phyloP scores from a whole-genome alignment of 2,888 invertebrate species.

The Morpho helenor region DNA sequence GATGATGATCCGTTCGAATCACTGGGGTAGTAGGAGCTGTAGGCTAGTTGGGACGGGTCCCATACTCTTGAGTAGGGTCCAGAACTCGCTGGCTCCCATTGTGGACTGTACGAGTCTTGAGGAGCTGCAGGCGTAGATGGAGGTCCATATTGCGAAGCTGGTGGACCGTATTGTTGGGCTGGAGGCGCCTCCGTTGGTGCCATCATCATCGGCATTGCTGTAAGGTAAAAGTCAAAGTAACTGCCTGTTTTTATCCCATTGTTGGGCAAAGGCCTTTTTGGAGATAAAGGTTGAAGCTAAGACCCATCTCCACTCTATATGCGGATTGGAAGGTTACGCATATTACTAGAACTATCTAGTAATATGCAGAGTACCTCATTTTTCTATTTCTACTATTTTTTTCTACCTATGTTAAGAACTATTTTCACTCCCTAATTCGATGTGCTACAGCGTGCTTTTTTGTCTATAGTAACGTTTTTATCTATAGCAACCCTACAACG shows the following conservation, averaged over 20 bases:
- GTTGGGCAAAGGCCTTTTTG: too few relatives aligned
- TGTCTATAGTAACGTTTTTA: not conserved
- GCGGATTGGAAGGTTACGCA: too few relatives aligned
- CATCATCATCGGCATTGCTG: conserved; percentile 88
- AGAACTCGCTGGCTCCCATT: conserved; percentile 85
- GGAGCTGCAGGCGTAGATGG: conserved; percentile 78
- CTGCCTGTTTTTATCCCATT: too few relatives aligned
- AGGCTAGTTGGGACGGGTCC: conserved; percentile 84
- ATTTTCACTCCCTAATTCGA: not conserved
- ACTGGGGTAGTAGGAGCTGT: conserved; percentile 85
- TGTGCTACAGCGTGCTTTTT: not conserved
- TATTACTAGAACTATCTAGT: too few relatives aligned
- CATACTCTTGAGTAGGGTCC: conserved; percentile 90
- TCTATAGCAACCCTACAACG: too few relatives aligned
- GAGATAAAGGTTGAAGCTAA: too few relatives aligned
- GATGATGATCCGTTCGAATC: conserved; percentile 77
- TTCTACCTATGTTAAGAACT: not conserved
- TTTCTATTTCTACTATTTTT: too few relatives aligned
- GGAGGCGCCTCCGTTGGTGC: conserved; percentile 79
- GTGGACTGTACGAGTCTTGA: conserved; percentile 85
- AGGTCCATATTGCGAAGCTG: conserved; percentile 78
- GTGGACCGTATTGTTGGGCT: conserved; percentile 84
- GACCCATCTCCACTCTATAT: too few relatives aligned
- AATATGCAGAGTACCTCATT: too few relatives aligned
- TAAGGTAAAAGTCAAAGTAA: conserved; percentile 2